Conservation (phyloP, 2,888 invertebrate genomes). For the Liposcelis brunnea region DNA sequence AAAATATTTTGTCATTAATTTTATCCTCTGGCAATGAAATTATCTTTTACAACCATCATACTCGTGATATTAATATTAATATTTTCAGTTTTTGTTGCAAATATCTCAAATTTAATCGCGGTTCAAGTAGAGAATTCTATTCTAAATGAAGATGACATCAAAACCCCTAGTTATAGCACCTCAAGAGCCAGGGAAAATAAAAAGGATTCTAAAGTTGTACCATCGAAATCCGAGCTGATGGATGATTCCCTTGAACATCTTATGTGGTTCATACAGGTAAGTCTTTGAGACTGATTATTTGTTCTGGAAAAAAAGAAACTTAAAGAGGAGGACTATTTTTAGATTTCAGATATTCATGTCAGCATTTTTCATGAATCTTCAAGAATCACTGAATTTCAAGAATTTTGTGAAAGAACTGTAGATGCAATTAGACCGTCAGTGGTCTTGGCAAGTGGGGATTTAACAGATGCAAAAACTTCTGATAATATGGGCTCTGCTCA, state of each 20-base stretch:
- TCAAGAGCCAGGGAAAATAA: conserved; percentile 18
- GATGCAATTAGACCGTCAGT: conserved; percentile 52
- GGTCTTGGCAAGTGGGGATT: conserved; percentile 66
- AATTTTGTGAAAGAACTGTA: conserved; percentile 61
- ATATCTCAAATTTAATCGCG: conserved; percentile 47
- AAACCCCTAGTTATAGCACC: conserved; percentile 20
- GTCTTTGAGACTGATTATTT: conserved; percentile 10
- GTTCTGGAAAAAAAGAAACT: not conserved
- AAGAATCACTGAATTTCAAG: conserved; percentile 56
- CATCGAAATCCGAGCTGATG: conserved; percentile 22
- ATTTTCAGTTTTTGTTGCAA: conserved; percentile 49
- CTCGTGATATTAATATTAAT: conserved; percentile 42
- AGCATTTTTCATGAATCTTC: conserved; percentile 63
- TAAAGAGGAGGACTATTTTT: conserved; percentile 18
- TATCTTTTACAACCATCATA: conserved; percentile 42
- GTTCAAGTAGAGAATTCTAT: conserved; percentile 29
- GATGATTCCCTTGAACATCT: conserved; percentile 37
- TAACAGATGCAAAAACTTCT: conserved; percentile 71
- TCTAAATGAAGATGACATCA: conserved; percentile 25
- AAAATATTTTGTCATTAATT: no score
- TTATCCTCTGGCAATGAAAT: conserved; percentile 33
- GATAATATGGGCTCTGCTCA: conserved; percentile 69
- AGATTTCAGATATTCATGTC: conserved; percentile 82
- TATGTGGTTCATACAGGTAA: conserved; percentile 64
- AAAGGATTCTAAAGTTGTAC: conserved; percentile 25